Evolutionary conservation across 2,113 vertebrate genomes (phyloP).

Genomic region (Calypte anna): DNA sequence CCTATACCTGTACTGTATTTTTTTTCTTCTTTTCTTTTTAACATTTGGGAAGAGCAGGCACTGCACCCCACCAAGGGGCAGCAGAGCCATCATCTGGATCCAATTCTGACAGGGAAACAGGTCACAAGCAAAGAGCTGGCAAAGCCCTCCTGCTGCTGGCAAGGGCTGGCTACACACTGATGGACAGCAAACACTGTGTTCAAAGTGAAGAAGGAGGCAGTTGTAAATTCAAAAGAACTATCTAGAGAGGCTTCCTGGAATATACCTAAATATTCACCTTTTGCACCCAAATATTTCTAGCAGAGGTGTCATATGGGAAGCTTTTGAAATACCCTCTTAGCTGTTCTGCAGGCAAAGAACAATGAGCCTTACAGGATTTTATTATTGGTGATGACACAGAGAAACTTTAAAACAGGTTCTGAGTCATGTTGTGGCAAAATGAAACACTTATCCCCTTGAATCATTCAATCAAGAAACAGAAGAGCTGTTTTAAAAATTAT

Average conservation of each 20-base stretch:
- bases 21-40: neutral
- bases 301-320: neutral
- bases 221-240: neutral
- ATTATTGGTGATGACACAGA: neutral
- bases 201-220: neutral
- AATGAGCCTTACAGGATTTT: neutral
- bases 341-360: neutral
- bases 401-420: neutral
- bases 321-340: neutral
- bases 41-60: neutral
- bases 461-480: neutral
- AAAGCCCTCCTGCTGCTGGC: neutral
- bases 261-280: neutral
- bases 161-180: neutral
- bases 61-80: accelerated
- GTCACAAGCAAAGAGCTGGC: neutral
- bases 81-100: neutral
- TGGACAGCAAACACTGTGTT: neutral
- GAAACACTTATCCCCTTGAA: neutral
- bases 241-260: neutral
- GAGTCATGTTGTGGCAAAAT: neutral
- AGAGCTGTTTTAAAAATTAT: neutral
- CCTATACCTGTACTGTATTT: neutral
- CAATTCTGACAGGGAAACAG: neutral
- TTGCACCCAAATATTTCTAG: neutral